Conservation (phyloP, 2,113 vertebrate species). For the Meriones unguiculatus region DNA sequence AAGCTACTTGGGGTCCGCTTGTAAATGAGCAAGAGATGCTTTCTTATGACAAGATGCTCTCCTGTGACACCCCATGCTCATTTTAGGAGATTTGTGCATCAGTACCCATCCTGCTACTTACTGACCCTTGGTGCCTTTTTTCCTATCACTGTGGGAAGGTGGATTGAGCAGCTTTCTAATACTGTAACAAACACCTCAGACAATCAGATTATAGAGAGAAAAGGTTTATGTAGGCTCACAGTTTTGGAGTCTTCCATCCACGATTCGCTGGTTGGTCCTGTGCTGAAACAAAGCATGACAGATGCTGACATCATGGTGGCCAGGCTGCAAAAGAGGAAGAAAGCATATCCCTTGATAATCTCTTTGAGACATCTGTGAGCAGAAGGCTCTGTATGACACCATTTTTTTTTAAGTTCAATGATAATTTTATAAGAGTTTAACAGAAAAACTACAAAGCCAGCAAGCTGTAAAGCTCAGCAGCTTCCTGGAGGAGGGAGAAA, state of each 20-base stretch:
- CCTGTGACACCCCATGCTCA: not conserved
- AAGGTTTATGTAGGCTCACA: not conserved
- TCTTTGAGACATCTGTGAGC: not conserved
- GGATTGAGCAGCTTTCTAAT: not conserved
- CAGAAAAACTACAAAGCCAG: not conserved
- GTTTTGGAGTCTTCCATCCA: not conserved
- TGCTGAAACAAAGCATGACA: not conserved
- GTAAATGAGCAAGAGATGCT: not conserved
- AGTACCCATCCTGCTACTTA: not conserved
- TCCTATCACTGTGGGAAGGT: not conserved
- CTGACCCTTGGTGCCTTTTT: not conserved
- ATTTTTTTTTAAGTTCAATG: not conserved
- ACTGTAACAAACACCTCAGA: not conserved
- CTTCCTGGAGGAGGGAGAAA: not conserved
- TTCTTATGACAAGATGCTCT: not conserved
- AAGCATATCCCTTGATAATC: too few species aligned
- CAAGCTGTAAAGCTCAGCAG: not conserved
- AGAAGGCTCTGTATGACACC: not conserved
- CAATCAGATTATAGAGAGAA: not conserved
- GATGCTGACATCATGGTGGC: not conserved
- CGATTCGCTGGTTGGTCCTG: not conserved
- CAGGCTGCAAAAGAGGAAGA: not conserved
- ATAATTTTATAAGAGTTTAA: not conserved
- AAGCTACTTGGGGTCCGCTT: not conserved
- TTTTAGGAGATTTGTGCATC: not conserved